These are phyloP conservation scores for Uromys caudimaculatus DNA, from an alignment of 2,797 vertebrate species.

Conservation along the genomic window DNA sequence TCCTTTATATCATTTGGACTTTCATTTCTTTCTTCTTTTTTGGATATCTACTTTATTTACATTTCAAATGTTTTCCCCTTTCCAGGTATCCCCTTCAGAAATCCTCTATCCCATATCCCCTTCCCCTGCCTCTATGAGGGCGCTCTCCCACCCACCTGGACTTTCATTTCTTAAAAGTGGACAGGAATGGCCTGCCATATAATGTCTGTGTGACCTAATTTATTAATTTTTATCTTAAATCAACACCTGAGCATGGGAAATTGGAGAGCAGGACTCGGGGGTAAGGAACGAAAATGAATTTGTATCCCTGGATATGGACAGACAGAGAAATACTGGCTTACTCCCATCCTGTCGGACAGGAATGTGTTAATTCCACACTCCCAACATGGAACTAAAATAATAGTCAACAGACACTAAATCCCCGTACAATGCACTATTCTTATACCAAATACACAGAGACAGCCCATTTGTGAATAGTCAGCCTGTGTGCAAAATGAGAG, in stretches of 20 bases:
- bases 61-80: too few relatives aligned
- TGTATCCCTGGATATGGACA: background rate
- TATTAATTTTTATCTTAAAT: background rate
- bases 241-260: background rate
- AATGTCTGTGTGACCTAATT: background rate
- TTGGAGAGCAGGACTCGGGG: background rate
- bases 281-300: background rate
- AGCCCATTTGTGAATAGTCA: background rate
- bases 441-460: background rate
- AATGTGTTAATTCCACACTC: background rate
- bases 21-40: too few relatives aligned
- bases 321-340: background rate
- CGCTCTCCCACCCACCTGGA: too few relatives aligned
- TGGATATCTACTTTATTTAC: too few relatives aligned
- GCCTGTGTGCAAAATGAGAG: background rate
- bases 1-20: background rate
- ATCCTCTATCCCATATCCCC: too few relatives aligned
- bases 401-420: background rate
- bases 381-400: background rate
- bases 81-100: too few relatives aligned
- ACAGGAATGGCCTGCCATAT: background rate
- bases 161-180: constrained; percentile 31
- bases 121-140: too few relatives aligned
- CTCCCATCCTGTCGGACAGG: background rate
- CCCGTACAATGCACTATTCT: background rate